phyloP scores from a whole-genome alignment of 2,888 invertebrate genomes.

The Lottia scabra region DNA sequence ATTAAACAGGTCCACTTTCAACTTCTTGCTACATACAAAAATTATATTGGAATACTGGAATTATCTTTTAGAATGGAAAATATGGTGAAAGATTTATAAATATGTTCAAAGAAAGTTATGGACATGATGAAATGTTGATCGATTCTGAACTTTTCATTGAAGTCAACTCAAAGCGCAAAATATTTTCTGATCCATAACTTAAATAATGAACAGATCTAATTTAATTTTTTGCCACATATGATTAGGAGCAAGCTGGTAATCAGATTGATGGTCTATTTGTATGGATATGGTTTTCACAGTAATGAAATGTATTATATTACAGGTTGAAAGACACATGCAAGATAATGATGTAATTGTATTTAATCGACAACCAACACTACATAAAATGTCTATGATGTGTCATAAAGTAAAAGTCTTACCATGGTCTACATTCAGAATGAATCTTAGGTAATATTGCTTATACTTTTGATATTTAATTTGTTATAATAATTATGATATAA shows the following conservation, averaged over 20 bases:
- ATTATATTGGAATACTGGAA: too few relatives aligned
- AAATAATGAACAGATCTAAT: too few relatives aligned
- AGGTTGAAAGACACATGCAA: constrained; percentile 95
- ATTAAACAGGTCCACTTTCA: too few relatives aligned
- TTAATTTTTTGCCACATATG: too few relatives aligned
- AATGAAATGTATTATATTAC: neutral
- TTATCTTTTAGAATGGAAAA: too few relatives aligned
- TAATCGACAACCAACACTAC: constrained; percentile 99
- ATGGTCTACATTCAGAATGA: constrained; percentile 99
- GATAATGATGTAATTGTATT: constrained; percentile 99
- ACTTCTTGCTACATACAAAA: too few relatives aligned
- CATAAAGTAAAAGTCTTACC: constrained; percentile 88
- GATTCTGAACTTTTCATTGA: neutral
- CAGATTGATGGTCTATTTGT: too few relatives aligned
- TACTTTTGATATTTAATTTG: too few relatives aligned
- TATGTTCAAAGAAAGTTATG: neutral
- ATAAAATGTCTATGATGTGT: constrained; percentile 99
- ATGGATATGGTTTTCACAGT: too few relatives aligned
- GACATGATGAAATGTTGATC: neutral
- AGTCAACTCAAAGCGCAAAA: neutral
- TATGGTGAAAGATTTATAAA: too few relatives aligned
- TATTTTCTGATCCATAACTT: neutral
- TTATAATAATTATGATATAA: too few relatives aligned
- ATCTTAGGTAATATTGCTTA: constrained; percentile 84
- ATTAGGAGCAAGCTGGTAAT: too few relatives aligned